Percentiles rank a stretch among this genome's conserved stretches.
Conservation (phyloP, 2,797 vertebrate genomes). For the Heliangelus exortis region DNA sequence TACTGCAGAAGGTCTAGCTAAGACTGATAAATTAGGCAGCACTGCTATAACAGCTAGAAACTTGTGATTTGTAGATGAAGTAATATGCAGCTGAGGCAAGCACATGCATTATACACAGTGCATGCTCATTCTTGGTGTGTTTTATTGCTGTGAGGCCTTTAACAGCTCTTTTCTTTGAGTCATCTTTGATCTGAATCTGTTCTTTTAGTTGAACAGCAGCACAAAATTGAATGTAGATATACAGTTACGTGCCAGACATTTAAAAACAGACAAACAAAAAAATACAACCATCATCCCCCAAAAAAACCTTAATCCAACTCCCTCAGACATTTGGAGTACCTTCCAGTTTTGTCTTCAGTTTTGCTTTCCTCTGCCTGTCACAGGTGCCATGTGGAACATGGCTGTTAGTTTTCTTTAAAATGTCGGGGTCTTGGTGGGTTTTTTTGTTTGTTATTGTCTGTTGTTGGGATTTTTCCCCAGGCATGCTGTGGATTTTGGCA, state of each 20-base stretch:
- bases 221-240: not conserved
- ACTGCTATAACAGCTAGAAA: not conserved
- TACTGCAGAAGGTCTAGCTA: not conserved
- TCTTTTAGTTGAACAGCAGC: not conserved
- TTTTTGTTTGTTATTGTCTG: not conserved
- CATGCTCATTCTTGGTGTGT: rapidly evolving
- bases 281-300: rapidly evolving
- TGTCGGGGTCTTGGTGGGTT: not conserved
- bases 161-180: not conserved
- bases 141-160: not conserved
- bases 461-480: not conserved
- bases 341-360: not conserved
- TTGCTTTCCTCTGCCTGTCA: not conserved
- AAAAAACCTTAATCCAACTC: not conserved
- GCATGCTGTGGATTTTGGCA: not conserved
- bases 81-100: not conserved
- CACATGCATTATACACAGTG: not conserved
- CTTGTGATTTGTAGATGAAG: not conserved
- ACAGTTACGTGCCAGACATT: not conserved
- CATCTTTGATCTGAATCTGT: not conserved
- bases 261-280: not conserved
- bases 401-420: not conserved
- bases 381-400: not conserved
- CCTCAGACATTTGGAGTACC: not conserved
- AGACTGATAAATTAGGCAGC: not conserved